Conservation (phyloP, 2,888 invertebrate genomes). For the Dasysyrphus tricinctus region DNA sequence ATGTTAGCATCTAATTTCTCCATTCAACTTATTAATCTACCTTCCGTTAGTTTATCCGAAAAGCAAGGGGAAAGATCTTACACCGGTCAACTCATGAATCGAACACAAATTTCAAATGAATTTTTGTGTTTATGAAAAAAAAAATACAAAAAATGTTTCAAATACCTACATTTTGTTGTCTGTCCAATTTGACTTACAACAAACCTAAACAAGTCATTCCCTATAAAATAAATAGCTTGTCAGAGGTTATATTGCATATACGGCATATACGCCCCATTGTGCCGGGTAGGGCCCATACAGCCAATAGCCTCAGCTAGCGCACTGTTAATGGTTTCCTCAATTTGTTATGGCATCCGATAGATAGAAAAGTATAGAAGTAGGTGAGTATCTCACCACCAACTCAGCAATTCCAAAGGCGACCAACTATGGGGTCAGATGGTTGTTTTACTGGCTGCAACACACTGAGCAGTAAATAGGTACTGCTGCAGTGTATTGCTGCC, state of each 20-base stretch:
- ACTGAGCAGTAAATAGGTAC: background rate
- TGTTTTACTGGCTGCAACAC: conserved; percentile 1
- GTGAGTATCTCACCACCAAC: conserved; percentile 31
- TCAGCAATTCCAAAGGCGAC: conserved; percentile 18
- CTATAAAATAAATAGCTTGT: conserved; percentile 29
- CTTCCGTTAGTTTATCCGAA: background rate
- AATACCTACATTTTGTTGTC: conserved; percentile 19
- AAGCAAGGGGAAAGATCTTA: background rate
- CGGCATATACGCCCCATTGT: conserved; percentile 18
- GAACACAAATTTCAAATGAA: background rate
- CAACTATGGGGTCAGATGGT: conserved; percentile 53
- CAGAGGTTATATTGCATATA: conserved; percentile 35
- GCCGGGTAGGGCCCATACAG: conserved; percentile 4
- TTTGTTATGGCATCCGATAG: conserved; percentile 46
- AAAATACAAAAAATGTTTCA: background rate
- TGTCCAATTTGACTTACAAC: conserved; percentile 19
- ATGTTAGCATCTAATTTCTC: background rate
- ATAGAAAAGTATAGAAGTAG: conserved; percentile 29
- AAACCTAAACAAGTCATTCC: conserved; percentile 20
- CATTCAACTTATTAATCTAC: background rate
- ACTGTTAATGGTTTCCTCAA: conserved; percentile 51
- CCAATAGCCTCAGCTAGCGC: background rate
- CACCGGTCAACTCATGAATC: conserved; percentile 6
- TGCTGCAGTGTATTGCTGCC: background rate
- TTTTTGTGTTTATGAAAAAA: background rate